Evolutionary conservation across 2,888 invertebrate genomes (phyloP).

Genomic region (Andrena fulva): DNA sequence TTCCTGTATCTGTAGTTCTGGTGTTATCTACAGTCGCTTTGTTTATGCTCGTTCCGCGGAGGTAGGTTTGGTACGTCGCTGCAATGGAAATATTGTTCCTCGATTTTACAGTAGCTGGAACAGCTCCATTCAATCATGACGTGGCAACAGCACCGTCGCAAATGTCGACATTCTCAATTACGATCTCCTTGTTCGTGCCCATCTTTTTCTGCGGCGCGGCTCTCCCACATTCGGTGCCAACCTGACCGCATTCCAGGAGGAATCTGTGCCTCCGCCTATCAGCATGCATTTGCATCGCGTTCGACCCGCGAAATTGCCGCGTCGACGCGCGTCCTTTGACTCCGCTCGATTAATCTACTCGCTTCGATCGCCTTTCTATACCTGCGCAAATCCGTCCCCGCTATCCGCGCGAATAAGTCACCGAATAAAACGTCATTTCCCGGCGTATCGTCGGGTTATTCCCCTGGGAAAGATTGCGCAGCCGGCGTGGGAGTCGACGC

Average conservation of each 20-base stretch:
- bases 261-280: constrained; percentile 72
- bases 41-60: too few species aligned
- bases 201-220: constrained; percentile 50
- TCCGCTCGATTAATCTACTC: constrained; percentile 12
- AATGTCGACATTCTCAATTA: constrained; percentile 40
- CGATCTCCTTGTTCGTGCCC: constrained; percentile 18
- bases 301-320: constrained; percentile 16
- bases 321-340: background rate
- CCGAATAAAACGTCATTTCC: too few species aligned
- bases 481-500: too few species aligned
- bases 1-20: too few species aligned
- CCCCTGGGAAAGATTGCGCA: background rate
- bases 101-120: constrained; percentile 18
- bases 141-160: constrained; percentile 23
- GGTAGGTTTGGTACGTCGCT: background rate
- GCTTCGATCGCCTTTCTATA: background rate
- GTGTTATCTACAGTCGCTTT: too few species aligned
- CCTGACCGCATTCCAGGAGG: constrained; percentile 79
- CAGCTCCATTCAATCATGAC: constrained; percentile 27
- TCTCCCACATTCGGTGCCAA: constrained; percentile 75
- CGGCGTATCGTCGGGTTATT: background rate
- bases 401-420: too few species aligned
- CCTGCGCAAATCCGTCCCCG: too few species aligned
- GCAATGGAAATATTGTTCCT: background rate
- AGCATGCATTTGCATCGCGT: constrained; percentile 46